Percentiles rank a stretch among this genome's conserved stretches.
These are phyloP conservation scores for Mythimna albipuncta DNA, from an alignment of 2,888 invertebrate species.

Conservation along the genomic window DNA sequence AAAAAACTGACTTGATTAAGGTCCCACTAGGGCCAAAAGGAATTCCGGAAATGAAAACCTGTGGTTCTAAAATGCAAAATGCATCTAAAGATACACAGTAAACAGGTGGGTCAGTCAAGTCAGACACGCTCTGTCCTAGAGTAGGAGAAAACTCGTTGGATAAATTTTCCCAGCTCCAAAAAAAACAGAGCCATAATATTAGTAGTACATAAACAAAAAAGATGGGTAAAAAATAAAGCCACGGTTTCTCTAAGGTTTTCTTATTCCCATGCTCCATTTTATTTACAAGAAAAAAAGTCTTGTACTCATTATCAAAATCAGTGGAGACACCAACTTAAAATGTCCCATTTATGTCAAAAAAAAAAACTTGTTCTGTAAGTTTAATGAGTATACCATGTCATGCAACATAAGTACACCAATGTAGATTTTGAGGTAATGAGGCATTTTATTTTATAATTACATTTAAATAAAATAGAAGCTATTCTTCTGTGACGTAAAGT, in stretches of 20 bases:
- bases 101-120: too few species aligned
- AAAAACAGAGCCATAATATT: too few species aligned
- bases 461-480: neutral
- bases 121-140: too few species aligned
- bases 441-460: constrained; percentile 2
- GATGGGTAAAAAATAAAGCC: neutral
- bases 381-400: constrained; percentile 8
- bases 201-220: neutral
- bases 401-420: too few species aligned
- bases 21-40: too few species aligned
- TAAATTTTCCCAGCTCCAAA: too few species aligned
- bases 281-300: neutral
- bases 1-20: too few species aligned
- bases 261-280: neutral
- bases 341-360: neutral
- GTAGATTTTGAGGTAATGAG: neutral
- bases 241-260: neutral
- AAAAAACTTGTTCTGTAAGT: neutral
- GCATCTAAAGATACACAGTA: too few species aligned
- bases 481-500: neutral
- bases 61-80: too few species aligned
- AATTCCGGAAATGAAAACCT: too few species aligned
- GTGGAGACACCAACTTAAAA: neutral
- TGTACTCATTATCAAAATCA: constrained; percentile 9
- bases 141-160: too few species aligned